Conservation (phyloP, 2,113 vertebrate genomes). For the Oostethus manadensis region DNA sequence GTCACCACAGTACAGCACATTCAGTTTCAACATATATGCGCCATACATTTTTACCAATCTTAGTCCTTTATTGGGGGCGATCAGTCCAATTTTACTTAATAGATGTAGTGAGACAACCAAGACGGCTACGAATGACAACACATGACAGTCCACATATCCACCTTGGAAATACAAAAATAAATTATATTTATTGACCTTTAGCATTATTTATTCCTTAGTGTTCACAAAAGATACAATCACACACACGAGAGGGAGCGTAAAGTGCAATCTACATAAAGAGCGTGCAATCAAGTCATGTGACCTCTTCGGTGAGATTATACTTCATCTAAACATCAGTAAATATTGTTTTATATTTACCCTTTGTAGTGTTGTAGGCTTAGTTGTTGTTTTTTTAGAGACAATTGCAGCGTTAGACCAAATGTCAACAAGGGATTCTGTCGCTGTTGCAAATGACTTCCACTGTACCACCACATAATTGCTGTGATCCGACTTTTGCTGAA, state of each 20-base stretch:
- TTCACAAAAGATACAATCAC: constrained; percentile 26
- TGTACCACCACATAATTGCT: not conserved
- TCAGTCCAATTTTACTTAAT: constrained; percentile 7
- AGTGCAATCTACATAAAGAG: constrained; percentile 56
- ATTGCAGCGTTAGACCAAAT: too few species aligned
- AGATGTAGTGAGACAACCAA: too few species aligned
- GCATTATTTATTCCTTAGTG: constrained; percentile 36
- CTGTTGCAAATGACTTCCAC: not conserved
- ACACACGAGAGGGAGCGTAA: constrained; percentile 39
- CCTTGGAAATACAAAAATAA: constrained; percentile 12
- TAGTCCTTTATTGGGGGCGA: constrained; percentile 17
- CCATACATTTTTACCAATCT: not conserved
- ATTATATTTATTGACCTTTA: constrained; percentile 15
- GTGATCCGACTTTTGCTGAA: too few species aligned
- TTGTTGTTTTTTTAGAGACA: not conserved
- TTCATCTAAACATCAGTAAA: not conserved
- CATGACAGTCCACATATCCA: constrained; percentile 15
- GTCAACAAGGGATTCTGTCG: not conserved
- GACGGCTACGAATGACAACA: not conserved
- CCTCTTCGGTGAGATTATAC: not conserved
- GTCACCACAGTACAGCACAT: constrained; percentile 12
- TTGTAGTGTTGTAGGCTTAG: not conserved
- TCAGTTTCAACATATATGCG: constrained; percentile 7
- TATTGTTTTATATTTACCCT: too few species aligned
- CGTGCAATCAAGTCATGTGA: constrained; percentile 7